These are phyloP conservation scores for Vireo griseus DNA, from an alignment of 2,797 vertebrate species.

Conservation along the genomic window DNA sequence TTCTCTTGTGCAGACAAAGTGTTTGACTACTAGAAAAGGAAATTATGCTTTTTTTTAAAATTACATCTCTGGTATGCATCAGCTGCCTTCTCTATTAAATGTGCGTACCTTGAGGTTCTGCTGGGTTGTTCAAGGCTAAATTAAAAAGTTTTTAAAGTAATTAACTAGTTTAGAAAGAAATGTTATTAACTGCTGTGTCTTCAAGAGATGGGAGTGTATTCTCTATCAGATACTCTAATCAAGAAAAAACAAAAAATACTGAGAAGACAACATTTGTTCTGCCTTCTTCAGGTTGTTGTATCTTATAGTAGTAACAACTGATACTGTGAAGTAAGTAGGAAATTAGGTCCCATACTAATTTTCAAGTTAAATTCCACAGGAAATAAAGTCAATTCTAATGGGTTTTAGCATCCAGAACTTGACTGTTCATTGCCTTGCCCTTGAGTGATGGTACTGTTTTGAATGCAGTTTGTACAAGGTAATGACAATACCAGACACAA, in stretches of 20 bases:
- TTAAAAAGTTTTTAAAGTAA: not conserved
- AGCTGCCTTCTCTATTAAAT: not conserved
- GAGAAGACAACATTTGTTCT: not conserved
- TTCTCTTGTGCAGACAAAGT: not conserved
- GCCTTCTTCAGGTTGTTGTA: not conserved
- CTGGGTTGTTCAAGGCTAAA: not conserved
- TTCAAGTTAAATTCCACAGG: not conserved
- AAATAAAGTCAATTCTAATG: not conserved
- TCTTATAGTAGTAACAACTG: not conserved
- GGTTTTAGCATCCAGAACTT: not conserved
- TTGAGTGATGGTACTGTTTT: not conserved
- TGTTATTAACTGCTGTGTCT: not conserved
- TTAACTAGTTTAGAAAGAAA: not conserved
- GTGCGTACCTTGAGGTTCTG: not conserved
- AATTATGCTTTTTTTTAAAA: not conserved
- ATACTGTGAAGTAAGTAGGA: not conserved
- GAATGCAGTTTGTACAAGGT: not conserved
- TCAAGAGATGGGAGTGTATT: not conserved
- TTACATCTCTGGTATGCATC: accelerated
- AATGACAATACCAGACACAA: not conserved
- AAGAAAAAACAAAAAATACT: not conserved
- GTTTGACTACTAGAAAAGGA: not conserved
- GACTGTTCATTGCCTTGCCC: not conserved
- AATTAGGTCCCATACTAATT: not conserved
- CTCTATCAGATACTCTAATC: not conserved